A percentile compares a stretch with the other conserved stretches of the same genome.
Evolutionary conservation across 92 coral and sea anemone species (phyloP).

Genomic region (Parazoanthus atlanticus): DNA sequence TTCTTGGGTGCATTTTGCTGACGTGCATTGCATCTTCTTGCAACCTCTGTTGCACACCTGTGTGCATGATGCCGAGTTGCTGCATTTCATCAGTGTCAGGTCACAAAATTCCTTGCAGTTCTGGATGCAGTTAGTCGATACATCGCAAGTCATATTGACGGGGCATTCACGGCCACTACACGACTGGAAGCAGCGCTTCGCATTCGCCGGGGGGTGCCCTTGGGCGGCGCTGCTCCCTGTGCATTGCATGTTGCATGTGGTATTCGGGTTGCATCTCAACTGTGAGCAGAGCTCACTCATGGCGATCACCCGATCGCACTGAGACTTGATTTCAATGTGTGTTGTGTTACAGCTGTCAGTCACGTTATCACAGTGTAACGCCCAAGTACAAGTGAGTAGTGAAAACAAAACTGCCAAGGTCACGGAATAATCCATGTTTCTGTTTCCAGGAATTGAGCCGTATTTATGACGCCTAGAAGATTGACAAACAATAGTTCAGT

Average conservation of each 20-base stretch:
- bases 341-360: slow-evolving; percentile 30
- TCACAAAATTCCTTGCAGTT: slow-evolving; percentile 16
- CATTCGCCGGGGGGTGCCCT: not conserved
- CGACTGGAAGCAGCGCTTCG: slow-evolving; percentile 19
- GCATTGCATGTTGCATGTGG: slow-evolving; percentile 40
- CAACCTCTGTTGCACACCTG: slow-evolving; percentile 37
- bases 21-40: slow-evolving; percentile 25
- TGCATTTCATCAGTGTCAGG: slow-evolving; percentile 20
- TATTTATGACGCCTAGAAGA: slow-evolving; percentile 7
- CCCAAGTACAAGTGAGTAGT: slow-evolving; percentile 6
- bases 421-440: slow-evolving; percentile 6
- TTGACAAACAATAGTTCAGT: not conserved
- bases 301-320: slow-evolving; percentile 1
- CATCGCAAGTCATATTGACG: slow-evolving; percentile 27
- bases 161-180: slow-evolving; percentile 15
- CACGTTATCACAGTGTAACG: slow-evolving; percentile 11
- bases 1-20: slow-evolving; percentile 19
- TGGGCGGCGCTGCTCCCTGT: not conserved
- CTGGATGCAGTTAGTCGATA: slow-evolving; percentile 20
- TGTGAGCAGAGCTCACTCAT: slow-evolving; percentile 8
- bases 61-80: slow-evolving; percentile 21
- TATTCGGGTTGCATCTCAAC: slow-evolving; percentile 10
- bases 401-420: not conserved
- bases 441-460: not conserved
- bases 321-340: slow-evolving; percentile 1